These are phyloP conservation scores for Hirundo rustica DNA, from an alignment of 2,797 vertebrate genomes.

Conservation along the genomic window DNA sequence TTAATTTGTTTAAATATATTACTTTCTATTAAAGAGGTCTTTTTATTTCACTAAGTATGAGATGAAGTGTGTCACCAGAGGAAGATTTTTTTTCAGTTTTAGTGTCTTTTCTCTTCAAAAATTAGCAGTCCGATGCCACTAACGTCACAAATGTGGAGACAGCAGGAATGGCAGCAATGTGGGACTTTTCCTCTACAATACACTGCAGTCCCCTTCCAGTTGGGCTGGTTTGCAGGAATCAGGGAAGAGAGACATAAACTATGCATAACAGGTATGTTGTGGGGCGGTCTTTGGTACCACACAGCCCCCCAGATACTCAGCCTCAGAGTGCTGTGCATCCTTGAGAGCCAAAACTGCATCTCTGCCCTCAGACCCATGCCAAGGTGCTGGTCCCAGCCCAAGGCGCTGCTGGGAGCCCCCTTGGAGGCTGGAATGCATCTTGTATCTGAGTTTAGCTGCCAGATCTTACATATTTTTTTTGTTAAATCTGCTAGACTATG, in stretches of 20 bases:
- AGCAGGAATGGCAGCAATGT: neutral
- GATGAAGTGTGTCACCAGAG: slow-evolving; percentile 57
- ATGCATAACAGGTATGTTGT: neutral
- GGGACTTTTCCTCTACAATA: neutral
- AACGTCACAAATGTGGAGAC: neutral
- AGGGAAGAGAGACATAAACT: rapidly evolving
- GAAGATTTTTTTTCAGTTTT: slow-evolving; percentile 32
- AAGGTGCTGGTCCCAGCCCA: neutral
- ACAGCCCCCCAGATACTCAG: neutral
- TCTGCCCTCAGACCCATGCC: neutral
- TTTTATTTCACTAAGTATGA: slow-evolving; percentile 38
- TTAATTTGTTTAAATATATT: slow-evolving; percentile 69
- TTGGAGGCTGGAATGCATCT: neutral
- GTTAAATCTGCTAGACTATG: neutral
- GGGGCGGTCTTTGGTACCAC: neutral
- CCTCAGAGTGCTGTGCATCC: neutral
- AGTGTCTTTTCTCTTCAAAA: slow-evolving; percentile 6
- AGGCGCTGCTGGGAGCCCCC: neutral
- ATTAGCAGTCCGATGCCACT: neutral
- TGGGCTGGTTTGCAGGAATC: neutral
- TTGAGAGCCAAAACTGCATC: neutral
- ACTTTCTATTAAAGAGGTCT: slow-evolving; percentile 56
- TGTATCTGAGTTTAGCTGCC: neutral
- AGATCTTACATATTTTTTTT: neutral
- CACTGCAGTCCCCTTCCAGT: rapidly evolving